Evolutionary conservation across 2,888 invertebrate genomes (phyloP).

Genomic region (Sesamia inferens): DNA sequence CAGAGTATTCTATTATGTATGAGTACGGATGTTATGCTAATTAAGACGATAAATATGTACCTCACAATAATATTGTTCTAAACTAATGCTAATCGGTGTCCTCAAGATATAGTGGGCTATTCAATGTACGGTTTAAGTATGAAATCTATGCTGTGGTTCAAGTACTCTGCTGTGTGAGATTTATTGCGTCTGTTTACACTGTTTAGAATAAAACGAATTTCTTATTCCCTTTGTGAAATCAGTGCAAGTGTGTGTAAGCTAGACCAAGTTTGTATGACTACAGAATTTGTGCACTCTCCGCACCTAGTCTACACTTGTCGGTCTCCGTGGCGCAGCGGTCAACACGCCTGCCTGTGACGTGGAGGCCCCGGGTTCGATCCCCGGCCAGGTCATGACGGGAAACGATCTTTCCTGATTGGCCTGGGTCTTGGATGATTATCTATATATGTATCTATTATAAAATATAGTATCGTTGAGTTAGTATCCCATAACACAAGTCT

Average conservation of each 20-base stretch:
- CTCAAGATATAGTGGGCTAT: conserved; percentile 25
- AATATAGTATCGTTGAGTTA: too few species aligned
- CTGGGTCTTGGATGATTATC: too few species aligned
- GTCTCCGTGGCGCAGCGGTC: too few species aligned
- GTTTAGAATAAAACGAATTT: conserved; percentile 29
- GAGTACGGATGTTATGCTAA: conserved; percentile 25
- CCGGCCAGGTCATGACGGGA: too few species aligned
- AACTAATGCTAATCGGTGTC: conserved; percentile 34
- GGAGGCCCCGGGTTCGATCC: too few species aligned
- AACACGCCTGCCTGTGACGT: too few species aligned
- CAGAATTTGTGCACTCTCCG: too few species aligned
- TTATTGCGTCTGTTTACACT: conserved; percentile 20
- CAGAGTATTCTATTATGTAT: conserved; percentile 10
- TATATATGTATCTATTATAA: too few species aligned
- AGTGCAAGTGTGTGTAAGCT: conserved; percentile 10
- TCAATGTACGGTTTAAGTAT: conserved; percentile 20
- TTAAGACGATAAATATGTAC: conserved; percentile 39
- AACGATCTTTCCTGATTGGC: too few species aligned
- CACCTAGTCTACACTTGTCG: too few species aligned
- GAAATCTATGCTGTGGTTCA: conserved; percentile 13
- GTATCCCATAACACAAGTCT: too few species aligned
- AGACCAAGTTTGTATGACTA: background rate
- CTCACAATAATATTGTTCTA: conserved; percentile 25
- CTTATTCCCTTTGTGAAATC: conserved; percentile 1
- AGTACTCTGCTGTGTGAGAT: conserved; percentile 8